Evolutionary conservation across 2,888 invertebrate species (phyloP), one percentile per base, ranked within the genome.

Genomic region (Calameuta idolon): DNA sequence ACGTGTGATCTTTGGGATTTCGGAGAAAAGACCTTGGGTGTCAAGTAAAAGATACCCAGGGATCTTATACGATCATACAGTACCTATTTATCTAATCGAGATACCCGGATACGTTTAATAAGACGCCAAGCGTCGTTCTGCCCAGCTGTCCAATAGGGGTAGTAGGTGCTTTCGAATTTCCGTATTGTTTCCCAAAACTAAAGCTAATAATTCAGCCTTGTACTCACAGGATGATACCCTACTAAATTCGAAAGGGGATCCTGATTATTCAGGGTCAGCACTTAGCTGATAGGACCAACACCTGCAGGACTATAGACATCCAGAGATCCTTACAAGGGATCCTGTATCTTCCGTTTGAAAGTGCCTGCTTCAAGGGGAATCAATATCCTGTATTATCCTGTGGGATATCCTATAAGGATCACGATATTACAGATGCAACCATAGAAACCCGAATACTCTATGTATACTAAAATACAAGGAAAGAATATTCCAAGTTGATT

Each of bases 171-270:
- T 55, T 55, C 9, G 23, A 55, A 55, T 55, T 30, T 71, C 2
- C n/a, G 12, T 33, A 71, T 71, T 71, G 31, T 71, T 71, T 71
- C 2, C 71, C 31, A 34, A 34, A 71, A 71, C 12, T 31, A 31
- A 9, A 55, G 5, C 33, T 71, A 23, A 71, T 71, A 71, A 71
- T 71, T 71, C 71, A 71, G 71, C 33, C 71, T 71, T 55, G 23
- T 23, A 55, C 55, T 55, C 23, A 55, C 2, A 23, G 23, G 23
- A 55, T 55, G 55, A 55, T 71, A 12, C 71, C 71, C 33, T 34
- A 71, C 71, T 71, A 71, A 71, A 71, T 71, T 34, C 71, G 71
- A 71, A 34, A 71, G 33, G 71, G 31, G 71, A 33, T 71, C 71
- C 33, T 71, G 71, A 31, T 71, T 71, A 71, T 71, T 71, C 71